Base-by-base conservation (phyloP, 2,888 invertebrate species). In the Cantharis nigra region DNA sequence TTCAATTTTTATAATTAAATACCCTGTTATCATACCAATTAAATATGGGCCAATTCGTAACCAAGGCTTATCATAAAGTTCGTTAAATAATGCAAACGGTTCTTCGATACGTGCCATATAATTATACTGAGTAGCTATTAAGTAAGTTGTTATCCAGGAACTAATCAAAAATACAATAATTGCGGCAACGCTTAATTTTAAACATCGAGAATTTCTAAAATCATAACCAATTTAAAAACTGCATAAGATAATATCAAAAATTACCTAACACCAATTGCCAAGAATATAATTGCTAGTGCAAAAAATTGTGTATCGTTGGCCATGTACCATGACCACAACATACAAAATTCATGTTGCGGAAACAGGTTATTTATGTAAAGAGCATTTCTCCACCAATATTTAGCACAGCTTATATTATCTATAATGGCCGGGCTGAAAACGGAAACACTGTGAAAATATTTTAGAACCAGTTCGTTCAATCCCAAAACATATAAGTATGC, bases 241-340 rank as follows among this genome's bases (percentile, higher is more conserved):
- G 10, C 62, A 26, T 63, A 18, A 18, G 16, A 70, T 16, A 23
- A 9, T 63, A 26, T 16, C 4, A 63, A 18, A 30, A 76, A 63
- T 63, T 28, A 94, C 95, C 93, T 93, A 28, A 92, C 91, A 74
- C 93, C 93, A 69, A 94, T 89, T 26, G 94, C 88, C 49, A 95
- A 87, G 33, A 95, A 85, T 77, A 94, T 88, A 16, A 92, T 91
- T 23, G 94, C 93, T 81, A 95, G 90, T 7, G 93, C 90, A 85
- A 94, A 95, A 87, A 95, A 95, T 87, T 95, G 94, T 78, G 94
- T 94, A 84, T 95, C 95, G 83, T 94, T 95, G 9, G 95, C 93
- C 90, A 95, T 92, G 83, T 95, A 95, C 95, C 95, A 95, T 69
- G 94, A 93, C 95, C 95, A 95, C 76, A 94, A 90, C 94, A 95